Evolutionary conservation across 2,113 vertebrate genomes (phyloP), one percentile per base, ranked within the genome.

Genomic region (Azemiops feae): DNA sequence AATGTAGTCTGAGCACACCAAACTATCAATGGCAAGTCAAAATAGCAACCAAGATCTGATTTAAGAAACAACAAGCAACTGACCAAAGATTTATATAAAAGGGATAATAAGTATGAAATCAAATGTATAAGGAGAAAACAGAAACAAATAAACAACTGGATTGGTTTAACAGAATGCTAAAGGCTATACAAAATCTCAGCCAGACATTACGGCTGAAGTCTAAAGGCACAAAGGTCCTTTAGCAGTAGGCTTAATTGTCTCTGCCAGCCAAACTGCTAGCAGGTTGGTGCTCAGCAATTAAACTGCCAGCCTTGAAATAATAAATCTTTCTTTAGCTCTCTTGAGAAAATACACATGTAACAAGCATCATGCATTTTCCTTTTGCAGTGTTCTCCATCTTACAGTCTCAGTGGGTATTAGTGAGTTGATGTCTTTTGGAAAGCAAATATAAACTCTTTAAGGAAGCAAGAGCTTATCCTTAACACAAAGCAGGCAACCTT

Each of bases 131-230:
- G n/a, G 2, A 7, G 20, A 60, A 47, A 43, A 45, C 47, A 60
- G 45, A 30, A 47, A 95, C 92, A 64, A 74, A 94, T 92, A 92
- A 94, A 90, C 93, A 96, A 96, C 95, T 96, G 96, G 95, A 94
- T 94, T 95, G 6, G 94, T 89, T 94, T 95, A 94, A 96, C 64
- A 92, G 88, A 39, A 92, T 45, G 94, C 69, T 81, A 94, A 97
- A 81, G 16, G 20, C 74, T 81, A 95, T 93, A 96, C 53, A 95
- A 95, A 96, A 92, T 91, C 92, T 91, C 93, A 91, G 92, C 92
- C 86, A 90, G 92, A 69, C 91, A 54, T 89, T 94, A 94, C 95
- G 95, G 94, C 92, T 94, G 94, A 95, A 96, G 86, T 91, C 92
- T 94, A 92, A 58, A 81, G 93, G 85, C 7, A 92, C 91, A 92